A percentile compares a stretch with the other conserved stretches of the same genome.
phyloP scores from a whole-genome alignment of 2,113 vertebrate species.

The Strix uralensis region DNA sequence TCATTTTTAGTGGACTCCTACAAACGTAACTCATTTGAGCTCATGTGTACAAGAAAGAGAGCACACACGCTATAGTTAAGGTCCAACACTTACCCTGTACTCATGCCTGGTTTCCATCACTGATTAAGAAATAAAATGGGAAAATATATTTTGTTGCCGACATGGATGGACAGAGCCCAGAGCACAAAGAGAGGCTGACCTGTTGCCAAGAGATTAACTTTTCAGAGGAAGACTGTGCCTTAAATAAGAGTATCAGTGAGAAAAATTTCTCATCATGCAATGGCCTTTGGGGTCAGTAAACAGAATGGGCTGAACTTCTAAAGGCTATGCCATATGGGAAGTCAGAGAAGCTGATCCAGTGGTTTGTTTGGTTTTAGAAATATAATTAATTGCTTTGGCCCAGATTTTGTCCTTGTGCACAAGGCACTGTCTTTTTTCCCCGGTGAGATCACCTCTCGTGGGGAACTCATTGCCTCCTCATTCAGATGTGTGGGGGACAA shows the following conservation, averaged over 20 bases:
- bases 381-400: not conserved
- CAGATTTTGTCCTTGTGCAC: not conserved
- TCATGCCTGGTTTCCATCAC: not conserved
- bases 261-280: not conserved
- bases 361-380: not conserved
- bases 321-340: not conserved
- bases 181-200: not conserved
- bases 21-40: not conserved
- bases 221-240: not conserved
- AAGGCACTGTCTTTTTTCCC: not conserved
- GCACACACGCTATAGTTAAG: accelerated
- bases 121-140: not conserved
- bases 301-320: not conserved
- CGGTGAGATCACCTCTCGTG: not conserved
- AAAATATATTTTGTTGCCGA: not conserved
- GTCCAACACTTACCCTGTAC: not conserved
- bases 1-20: not conserved
- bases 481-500: not conserved
- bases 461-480: accelerated
- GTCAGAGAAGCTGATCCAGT: not conserved
- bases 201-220: not conserved
- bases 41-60: accelerated
- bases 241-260: not conserved
- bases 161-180: not conserved
- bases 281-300: not conserved